phyloP scores from a whole-genome alignment of 1,140 invertebrate genomes.

The Archivesica marissinica region DNA sequence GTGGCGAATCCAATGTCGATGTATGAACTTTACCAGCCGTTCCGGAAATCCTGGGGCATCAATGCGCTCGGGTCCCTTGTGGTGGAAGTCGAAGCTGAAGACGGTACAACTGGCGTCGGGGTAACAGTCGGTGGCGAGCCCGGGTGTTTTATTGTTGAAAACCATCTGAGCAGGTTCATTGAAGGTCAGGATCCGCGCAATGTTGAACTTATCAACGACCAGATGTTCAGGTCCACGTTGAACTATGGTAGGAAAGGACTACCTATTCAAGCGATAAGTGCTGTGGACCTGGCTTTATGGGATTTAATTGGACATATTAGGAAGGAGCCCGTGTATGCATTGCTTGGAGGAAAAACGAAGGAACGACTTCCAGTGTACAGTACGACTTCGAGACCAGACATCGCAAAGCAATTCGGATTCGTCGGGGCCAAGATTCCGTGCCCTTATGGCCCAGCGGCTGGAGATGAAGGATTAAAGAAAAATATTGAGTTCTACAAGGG shows the following conservation, averaged over 20 bases:
- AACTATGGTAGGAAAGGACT: slow-evolving; percentile 81
- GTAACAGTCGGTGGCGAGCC: slow-evolving; percentile 80
- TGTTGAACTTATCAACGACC: slow-evolving; percentile 81
- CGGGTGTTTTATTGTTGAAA: slow-evolving; percentile 79
- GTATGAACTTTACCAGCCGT: slow-evolving; percentile 75
- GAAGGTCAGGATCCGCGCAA: slow-evolving; percentile 81
- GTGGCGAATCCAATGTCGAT: slow-evolving; percentile 80
- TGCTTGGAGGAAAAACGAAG: slow-evolving; percentile 81
- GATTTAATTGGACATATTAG: slow-evolving; percentile 78
- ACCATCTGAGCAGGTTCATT: slow-evolving; percentile 80
- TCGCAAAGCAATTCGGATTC: slow-evolving; percentile 79
- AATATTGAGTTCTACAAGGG: slow-evolving; percentile 77
- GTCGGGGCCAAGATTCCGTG: slow-evolving; percentile 79
- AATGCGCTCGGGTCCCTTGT: slow-evolving; percentile 79
- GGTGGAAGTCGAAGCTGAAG: slow-evolving; percentile 79
- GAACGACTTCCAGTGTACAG: slow-evolving; percentile 78
- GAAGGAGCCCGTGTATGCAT: slow-evolving; percentile 78
- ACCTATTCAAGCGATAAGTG: slow-evolving; percentile 79
- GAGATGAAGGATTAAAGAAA: slow-evolving; percentile 77
- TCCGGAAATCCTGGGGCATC: slow-evolving; percentile 80
- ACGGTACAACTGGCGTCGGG: slow-evolving; percentile 78
- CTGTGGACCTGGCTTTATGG: slow-evolving; percentile 80
- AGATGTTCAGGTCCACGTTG: slow-evolving; percentile 80
- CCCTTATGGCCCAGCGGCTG: slow-evolving; percentile 78
- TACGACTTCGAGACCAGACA: slow-evolving; percentile 77